Base-by-base conservation (phyloP, 2,888 invertebrate genomes). In the Prosapia bicincta region DNA sequence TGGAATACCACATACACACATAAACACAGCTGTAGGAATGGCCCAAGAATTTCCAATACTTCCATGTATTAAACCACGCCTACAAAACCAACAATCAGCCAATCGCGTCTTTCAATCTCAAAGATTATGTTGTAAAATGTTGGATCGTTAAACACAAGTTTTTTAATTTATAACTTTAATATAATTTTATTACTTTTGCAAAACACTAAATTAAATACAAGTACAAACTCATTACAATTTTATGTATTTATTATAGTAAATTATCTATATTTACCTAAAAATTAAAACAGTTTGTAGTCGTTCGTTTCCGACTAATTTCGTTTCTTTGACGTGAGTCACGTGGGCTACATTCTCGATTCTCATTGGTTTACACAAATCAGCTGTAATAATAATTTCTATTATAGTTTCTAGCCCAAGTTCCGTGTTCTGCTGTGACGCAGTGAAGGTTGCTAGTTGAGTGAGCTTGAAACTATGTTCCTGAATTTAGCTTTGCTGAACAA, bases 11-110 rank as follows among this genome's bases (percentile, higher is more conserved):
- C 54, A 54, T 54, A 54, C 54, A 54, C n/a, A 20, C 20, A 54
- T 69, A 74, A 66, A 68, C 75, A 78, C 78, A 78, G 78, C 78
- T 78, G 78, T 78, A 78, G 65, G 76, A 76, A 78, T 71, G 76
- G 73, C 66, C 76, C 70, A 23, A 76, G 74, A 54, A 54, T 54
- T 54, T 54, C 54, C 54, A 54, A 20, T 54, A 76, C 74, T 78
- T 76, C 78, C 74, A 78, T 71, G 76, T 74, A 71, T 23, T 67
- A 74, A 76, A 72, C 74, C 74, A 78, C 76, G 75, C 76, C 78
- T 74, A 76, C 74, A 66, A 68, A 32, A 38, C n/a, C 69, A 26
- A 43, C 25, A 69, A 38, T 20, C 66, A 54, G 69, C 76, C 76
- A 76, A 76, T 78, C 71, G 72, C 38, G 26, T 24, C 38, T 66